Evolutionary conservation across 2,113 vertebrate genomes (phyloP), one percentile per base, ranked within the genome.

Genomic region (Phoxinus phoxinus): DNA sequence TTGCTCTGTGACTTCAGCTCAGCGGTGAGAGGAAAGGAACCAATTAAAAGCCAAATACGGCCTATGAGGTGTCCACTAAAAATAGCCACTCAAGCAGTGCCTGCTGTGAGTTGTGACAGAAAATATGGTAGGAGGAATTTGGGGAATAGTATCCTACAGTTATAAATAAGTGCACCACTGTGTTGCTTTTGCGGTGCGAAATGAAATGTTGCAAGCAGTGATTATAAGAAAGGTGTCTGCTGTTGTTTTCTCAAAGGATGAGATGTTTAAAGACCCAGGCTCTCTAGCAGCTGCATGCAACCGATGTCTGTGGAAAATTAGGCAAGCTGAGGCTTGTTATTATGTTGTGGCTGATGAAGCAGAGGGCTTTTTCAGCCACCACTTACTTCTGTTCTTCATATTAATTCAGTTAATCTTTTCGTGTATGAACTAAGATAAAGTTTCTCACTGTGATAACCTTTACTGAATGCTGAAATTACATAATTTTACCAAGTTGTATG

Each of bases 1-100:
- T 93, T 94, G 92, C 92, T 92, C 89, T 93, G 91, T 92, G 92
- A 90, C 86, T 91, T 92, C 92, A 90, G 86, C 93, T 91, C 93
- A 90, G 92, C 86, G 88, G 91, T 90, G 90, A 93, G 89, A 88
- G 89, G 89, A 89, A 90, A 92, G 87, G 89, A 92, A 88, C 92
- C 93, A 93, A 94, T 94, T 94, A 94, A 93, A 93, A 90, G 88
- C 86, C 87, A 89, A 87, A 88, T 79, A 82, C 88, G 81, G 89
- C 90, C 84, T 88, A 85, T 88, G 84, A 86, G 87, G 73, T 89
- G 88, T 86, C 72, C 71, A 88, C 88, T 87, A 87, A 86, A 87
- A 84, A 84, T 87, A 85, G 85, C 74, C 80, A 63, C 41, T 48
- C 48, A 69, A 83, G 67, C 73, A 65, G 67, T 21, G 81, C 65